Evolutionary conservation across 1,140 invertebrate genomes (phyloP), one percentile per base, ranked within the genome.

Genomic region (Drosophila elegans): DNA sequence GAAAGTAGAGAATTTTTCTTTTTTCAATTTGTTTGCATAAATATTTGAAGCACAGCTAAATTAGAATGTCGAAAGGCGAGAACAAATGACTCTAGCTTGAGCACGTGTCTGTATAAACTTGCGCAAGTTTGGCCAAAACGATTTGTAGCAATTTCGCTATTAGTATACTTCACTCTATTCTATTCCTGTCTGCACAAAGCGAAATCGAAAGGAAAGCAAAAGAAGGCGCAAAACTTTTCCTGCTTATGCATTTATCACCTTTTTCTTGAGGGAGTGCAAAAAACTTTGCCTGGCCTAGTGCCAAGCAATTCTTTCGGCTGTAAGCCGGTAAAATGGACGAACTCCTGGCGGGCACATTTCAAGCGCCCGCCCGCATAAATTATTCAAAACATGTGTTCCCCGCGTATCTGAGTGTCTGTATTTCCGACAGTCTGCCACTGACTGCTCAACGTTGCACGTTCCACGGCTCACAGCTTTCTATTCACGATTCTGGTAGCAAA

Each of bases 131-230:
- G 83, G 83, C 85, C 84, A 90, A 89, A 89, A 78, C 84, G 84
- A 89, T 89, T 89, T 89, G 84, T 89, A 89, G 85, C 85, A 89
- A 90, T 90, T 89, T 90, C 78, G 78, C 85, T 89, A 89, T 90
- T 89, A 89, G 84, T 80, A 68, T 25, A 68, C 59, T 66, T 56
- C 27, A 54, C 39, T 57, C 45, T 38, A 48, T 16, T 21, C 52
- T n/a, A 16, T n/a, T 25, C 36, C 51, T 38, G 21, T 21, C 48
- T 11, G 27, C 25, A 59, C 54, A 63, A 66, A 49, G 57, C 57
- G 42, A 66, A 66, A 62, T 63, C 42, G 63, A 66, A 66, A 66
- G 54, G 54, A 49, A 79, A 34, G 48, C 46, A 38, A 57, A 53
- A 53, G 57, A 59, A 64, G 78, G 78, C 78, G 73, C 71, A 80